A percentile compares a stretch with the other conserved stretches of the same genome.
Conservation (phyloP, 2,888 invertebrate species). For the Plemyria rubiginata region DNA sequence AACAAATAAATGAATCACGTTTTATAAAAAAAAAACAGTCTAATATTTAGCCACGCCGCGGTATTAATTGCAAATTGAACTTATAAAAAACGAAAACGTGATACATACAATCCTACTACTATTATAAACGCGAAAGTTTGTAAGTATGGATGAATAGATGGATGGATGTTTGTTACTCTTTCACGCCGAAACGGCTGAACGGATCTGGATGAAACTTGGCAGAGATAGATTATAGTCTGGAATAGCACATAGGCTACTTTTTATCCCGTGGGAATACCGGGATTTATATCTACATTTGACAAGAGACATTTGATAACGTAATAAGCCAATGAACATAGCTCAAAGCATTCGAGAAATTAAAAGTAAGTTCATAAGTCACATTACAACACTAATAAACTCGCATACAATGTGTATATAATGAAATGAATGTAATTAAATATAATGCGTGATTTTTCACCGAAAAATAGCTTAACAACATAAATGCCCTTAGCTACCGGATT, state of each 20-base stretch:
- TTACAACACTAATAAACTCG: slow-evolving; percentile 14
- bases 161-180: too few species aligned
- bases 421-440: not conserved
- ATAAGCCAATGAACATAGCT: slow-evolving; percentile 28
- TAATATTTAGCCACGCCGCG: slow-evolving; percentile 42
- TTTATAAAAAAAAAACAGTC: slow-evolving; percentile 39
- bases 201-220: too few species aligned
- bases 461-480: too few species aligned
- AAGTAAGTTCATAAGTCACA: slow-evolving; percentile 15
- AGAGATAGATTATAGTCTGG: too few species aligned
- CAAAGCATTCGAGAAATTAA: slow-evolving; percentile 7
- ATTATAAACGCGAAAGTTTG: too few species aligned
- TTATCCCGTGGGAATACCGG: too few species aligned
- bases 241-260: too few species aligned
- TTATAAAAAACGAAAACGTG: slow-evolving; percentile 39
- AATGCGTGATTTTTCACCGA: not conserved
- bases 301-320: too few species aligned
- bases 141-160: too few species aligned
- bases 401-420: slow-evolving; percentile 9
- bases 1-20: slow-evolving; percentile 24
- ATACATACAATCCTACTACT: slow-evolving; percentile 20
- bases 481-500: too few species aligned
- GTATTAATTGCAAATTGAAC: slow-evolving; percentile 21
- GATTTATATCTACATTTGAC: too few species aligned
- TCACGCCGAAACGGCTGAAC: too few species aligned